Conservation (phyloP, 2,797 vertebrate species). For the Diceros bicornis region DNA sequence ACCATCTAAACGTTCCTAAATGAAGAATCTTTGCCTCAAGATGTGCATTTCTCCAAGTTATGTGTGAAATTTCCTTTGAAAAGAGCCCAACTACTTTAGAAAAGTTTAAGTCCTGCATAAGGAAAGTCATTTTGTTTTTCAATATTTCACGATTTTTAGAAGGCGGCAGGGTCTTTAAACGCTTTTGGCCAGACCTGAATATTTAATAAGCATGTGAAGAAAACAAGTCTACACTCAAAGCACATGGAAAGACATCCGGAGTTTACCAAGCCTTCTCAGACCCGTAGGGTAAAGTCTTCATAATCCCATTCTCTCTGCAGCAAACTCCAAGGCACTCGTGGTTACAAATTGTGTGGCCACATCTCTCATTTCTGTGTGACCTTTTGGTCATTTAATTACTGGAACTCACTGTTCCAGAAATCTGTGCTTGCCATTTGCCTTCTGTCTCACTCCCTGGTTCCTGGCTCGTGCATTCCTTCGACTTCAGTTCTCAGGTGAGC, state of each 20-base stretch:
- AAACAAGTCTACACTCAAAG: slow-evolving; percentile 31
- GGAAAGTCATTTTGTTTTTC: slow-evolving; percentile 4
- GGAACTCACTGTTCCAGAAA: background rate
- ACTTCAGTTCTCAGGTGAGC: background rate
- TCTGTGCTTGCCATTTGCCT: background rate
- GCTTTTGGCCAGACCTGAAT: background rate
- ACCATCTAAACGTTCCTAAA: background rate
- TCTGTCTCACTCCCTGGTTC: background rate
- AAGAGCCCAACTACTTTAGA: background rate
- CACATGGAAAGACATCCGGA: background rate
- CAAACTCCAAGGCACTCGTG: background rate
- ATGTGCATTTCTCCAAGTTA: slow-evolving; percentile 2
- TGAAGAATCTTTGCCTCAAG: slow-evolving; percentile 1
- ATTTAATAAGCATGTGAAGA: background rate
- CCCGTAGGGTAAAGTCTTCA: background rate
- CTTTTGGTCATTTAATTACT: slow-evolving; percentile 8
- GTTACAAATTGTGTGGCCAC: background rate
- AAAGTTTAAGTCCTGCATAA: slow-evolving; percentile 26
- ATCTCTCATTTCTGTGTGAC: background rate
- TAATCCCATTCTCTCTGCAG: background rate
- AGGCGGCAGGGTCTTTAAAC: background rate
- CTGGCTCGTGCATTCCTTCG: background rate
- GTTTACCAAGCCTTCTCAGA: background rate
- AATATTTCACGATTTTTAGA: background rate
- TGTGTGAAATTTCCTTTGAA: slow-evolving; percentile 11